Evolutionary conservation across 2,888 invertebrate genomes (phyloP), one percentile per base, ranked within the genome.

Genomic region (Cremastinae sp.): DNA sequence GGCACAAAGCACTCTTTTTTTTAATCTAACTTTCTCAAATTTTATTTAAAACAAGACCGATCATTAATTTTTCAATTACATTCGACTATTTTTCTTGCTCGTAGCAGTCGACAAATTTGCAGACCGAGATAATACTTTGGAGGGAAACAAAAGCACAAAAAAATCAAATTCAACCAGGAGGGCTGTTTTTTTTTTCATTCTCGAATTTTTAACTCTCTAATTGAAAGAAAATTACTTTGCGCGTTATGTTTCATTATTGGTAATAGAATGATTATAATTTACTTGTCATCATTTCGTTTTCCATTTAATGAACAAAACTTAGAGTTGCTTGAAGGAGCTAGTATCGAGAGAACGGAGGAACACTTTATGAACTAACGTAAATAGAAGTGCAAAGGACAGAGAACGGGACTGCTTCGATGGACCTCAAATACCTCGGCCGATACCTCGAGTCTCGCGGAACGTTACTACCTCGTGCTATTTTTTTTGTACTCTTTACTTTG

Each of bases 1-100:
- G 83, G 85, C 84, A 90, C 90, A 90, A 90, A 86, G 84, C 89
- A 83, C 85, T 82, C 83, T 83, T 84, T 84, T 82, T 81, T 84
- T 81, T 82, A 75, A 76, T 75, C 68, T 72, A 78, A 80, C 80
- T 77, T 78, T 80, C n/a, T n/a, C n/a, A n/a, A n/a, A n/a, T n/a
- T n/a, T n/a, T n/a, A n/a, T n/a, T n/a, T n/a, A n/a, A n/a, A n/a
- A n/a, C n/a, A n/a, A n/a, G n/a, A n/a, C n/a, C n/a, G n/a, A n/a
- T n/a, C n/a, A n/a, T n/a, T n/a, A n/a, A n/a, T n/a, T n/a, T n/a
- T n/a, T n/a, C 12, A 43, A 37, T 72, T 75, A 58, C 64, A 58
- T 51, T 56, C 66, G 72, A 58, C 73, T 64, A 56, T 70, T 45
- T 68, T 37, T 65, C 66, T 43, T 14, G 53, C 64, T 56, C 56